A percentile compares a stretch with the other conserved stretches of the same genome.
phyloP scores from a whole-genome alignment of 2,888 invertebrate genomes.

The Tridacna gigas region DNA sequence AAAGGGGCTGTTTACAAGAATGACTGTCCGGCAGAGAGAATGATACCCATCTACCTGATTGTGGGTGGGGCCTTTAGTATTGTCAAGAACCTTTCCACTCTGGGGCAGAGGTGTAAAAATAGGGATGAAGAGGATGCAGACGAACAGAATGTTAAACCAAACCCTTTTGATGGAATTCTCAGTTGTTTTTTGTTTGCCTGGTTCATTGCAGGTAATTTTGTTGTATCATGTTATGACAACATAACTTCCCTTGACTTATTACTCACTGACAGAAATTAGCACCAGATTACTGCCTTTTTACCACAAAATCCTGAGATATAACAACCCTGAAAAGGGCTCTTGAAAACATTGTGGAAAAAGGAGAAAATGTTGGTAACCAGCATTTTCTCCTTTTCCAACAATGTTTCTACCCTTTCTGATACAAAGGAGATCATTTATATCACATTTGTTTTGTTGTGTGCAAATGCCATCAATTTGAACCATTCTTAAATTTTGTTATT shows the following conservation, averaged over 20 bases:
- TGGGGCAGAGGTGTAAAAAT: constrained; percentile 87
- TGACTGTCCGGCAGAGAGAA: constrained; percentile 89
- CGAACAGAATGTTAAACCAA: constrained; percentile 74
- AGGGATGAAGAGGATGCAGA: constrained; percentile 85
- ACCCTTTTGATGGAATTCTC: constrained; percentile 77
- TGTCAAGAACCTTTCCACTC: constrained; percentile 88
- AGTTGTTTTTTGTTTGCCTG: constrained; percentile 88
- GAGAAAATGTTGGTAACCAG: not conserved
- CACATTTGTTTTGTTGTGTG: too few species aligned
- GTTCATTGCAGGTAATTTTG: constrained; percentile 88
- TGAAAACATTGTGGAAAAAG: not conserved
- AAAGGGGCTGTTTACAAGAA: constrained; percentile 87
- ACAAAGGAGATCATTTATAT: too few species aligned
- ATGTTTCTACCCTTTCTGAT: too few species aligned
- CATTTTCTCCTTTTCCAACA: too few species aligned
- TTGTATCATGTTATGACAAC: not conserved
- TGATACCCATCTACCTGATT: constrained; percentile 90
- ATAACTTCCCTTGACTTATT: too few species aligned
- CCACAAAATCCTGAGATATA: too few species aligned
- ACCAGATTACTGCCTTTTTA: too few species aligned
- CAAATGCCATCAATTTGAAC: too few species aligned
- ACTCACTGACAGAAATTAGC: too few species aligned
- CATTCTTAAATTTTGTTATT: too few species aligned
- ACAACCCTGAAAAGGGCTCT: too few species aligned
- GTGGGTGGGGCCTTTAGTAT: constrained; percentile 89